Evolutionary conservation across 2,888 invertebrate genomes (phyloP).

Genomic region (Pegoplata infirma): DNA sequence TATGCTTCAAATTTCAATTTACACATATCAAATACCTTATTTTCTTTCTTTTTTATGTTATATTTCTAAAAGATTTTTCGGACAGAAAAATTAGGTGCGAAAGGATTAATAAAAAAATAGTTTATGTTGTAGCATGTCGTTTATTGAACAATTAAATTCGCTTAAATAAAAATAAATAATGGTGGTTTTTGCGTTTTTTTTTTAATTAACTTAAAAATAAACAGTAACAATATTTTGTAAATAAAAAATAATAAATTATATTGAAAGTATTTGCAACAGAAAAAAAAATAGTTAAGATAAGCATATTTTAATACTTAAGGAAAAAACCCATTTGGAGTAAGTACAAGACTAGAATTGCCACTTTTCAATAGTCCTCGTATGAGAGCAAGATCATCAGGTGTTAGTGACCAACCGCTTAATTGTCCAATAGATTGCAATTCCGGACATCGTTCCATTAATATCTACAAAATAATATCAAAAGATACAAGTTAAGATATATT

Average conservation of each 20-base stretch:
- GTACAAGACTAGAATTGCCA: constrained; percentile 83
- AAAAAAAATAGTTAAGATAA: neutral
- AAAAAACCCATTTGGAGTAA: constrained; percentile 81
- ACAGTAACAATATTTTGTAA: neutral
- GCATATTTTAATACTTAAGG: too few relatives aligned
- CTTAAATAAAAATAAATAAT: constrained; percentile 49
- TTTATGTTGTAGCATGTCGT: neutral
- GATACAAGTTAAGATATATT: too few relatives aligned
- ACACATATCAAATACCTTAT: too few relatives aligned
- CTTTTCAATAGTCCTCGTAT: constrained; percentile 83
- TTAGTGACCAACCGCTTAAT: constrained; percentile 84
- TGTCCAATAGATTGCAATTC: constrained; percentile 83
- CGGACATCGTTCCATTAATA: constrained; percentile 84
- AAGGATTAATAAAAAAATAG: too few relatives aligned
- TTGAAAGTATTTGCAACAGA: neutral
- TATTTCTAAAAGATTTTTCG: too few relatives aligned
- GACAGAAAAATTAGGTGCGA: too few relatives aligned
- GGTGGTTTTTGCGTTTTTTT: constrained; percentile 9
- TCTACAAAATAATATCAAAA: constrained; percentile 70
- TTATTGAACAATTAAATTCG: constrained; percentile 22
- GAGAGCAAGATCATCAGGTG: constrained; percentile 83
- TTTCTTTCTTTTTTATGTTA: too few relatives aligned
- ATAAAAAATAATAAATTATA: neutral
- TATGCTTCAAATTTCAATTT: too few relatives aligned
- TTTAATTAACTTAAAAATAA: neutral